These are phyloP conservation scores for Xenus cinereus DNA, from an alignment of 2,113 vertebrate genomes.

Conservation along the genomic window DNA sequence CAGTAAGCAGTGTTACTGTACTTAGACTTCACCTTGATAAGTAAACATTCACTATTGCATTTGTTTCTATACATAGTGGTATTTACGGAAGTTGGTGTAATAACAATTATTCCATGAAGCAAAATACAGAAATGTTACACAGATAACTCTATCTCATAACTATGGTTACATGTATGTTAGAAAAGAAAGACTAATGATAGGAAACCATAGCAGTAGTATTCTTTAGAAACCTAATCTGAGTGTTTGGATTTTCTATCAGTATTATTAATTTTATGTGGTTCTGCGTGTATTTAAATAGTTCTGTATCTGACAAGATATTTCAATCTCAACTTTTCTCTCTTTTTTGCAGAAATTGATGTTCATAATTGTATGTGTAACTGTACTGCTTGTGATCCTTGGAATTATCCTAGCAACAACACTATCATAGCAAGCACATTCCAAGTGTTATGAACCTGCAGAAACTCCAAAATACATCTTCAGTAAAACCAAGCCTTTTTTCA, in stretches of 20 bases:
- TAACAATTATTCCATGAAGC: not conserved
- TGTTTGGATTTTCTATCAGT: not conserved
- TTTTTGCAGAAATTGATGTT: conserved; percentile 83
- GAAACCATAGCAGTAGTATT: not conserved
- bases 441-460: conserved; percentile 20
- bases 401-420: conserved; percentile 80
- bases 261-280: not conserved
- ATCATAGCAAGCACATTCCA: conserved; percentile 62
- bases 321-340: conserved; percentile 32
- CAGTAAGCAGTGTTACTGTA: not conserved
- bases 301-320: not conserved
- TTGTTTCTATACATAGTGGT: not conserved
- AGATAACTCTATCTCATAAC: not conserved
- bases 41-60: not conserved
- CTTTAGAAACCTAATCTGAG: not conserved
- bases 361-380: conserved; percentile 79
- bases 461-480: not conserved
- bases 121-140: not conserved
- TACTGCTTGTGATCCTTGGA: conserved; percentile 81
- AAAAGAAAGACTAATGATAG: not conserved
- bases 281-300: not conserved
- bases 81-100: not conserved
- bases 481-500: not conserved
- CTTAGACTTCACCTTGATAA: not conserved
- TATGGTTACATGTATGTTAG: not conserved